These are phyloP conservation scores for Perccottus glenii DNA, from an alignment of 2,113 vertebrate species.

Conservation along the genomic window DNA sequence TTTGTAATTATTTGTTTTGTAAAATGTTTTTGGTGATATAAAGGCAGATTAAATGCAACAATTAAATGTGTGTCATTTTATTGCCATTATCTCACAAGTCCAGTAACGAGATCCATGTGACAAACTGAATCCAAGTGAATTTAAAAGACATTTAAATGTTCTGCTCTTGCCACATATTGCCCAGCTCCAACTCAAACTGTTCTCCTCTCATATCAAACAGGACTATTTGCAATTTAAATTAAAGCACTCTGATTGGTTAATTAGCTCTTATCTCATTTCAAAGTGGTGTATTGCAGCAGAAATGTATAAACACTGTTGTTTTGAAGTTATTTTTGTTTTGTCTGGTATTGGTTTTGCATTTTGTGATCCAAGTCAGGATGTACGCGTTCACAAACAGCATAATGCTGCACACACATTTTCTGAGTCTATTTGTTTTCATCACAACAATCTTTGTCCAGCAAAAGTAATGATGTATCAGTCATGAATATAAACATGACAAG, in stretches of 20 bases:
- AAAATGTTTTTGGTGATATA: too few relatives aligned
- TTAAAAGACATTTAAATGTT: too few relatives aligned
- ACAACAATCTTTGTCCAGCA: slow-evolving; percentile 21
- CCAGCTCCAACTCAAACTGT: too few relatives aligned
- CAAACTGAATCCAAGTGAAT: too few relatives aligned
- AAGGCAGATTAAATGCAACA: too few relatives aligned
- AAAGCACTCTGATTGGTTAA: slow-evolving; percentile 49
- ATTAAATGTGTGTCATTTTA: too few relatives aligned
- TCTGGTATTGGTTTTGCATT: slow-evolving; percentile 15
- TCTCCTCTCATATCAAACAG: too few relatives aligned
- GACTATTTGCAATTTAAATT: slow-evolving; percentile 40
- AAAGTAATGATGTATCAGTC: slow-evolving; percentile 23
- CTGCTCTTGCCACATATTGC: too few relatives aligned
- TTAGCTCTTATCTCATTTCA: slow-evolving; percentile 48
- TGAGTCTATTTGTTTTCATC: slow-evolving; percentile 33
- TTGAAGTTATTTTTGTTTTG: slow-evolving; percentile 30
- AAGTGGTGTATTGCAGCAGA: slow-evolving; percentile 32
- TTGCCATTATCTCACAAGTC: too few relatives aligned
- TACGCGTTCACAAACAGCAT: neutral
- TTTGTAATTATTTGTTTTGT: too few relatives aligned
- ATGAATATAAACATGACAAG: slow-evolving; percentile 18
- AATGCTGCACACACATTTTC: slow-evolving; percentile 4
- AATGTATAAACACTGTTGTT: slow-evolving; percentile 24
- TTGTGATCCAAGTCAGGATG: slow-evolving; percentile 5
- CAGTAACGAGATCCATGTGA: too few relatives aligned